These are phyloP conservation scores for Blennius ocellaris DNA, from an alignment of 2,113 vertebrate species.

Conservation along the genomic window DNA sequence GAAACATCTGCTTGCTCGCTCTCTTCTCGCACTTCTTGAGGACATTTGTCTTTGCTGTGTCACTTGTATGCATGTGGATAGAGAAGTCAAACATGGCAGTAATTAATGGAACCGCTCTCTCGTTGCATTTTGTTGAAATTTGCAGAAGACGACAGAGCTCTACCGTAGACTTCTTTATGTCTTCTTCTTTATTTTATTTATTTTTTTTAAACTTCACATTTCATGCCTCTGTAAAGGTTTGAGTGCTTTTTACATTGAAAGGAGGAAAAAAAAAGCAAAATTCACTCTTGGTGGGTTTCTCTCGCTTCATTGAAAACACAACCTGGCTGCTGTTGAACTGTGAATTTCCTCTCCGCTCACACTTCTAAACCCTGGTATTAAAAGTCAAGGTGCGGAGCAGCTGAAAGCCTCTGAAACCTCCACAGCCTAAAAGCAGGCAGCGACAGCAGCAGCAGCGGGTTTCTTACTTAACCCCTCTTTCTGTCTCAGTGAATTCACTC, in stretches of 20 bases:
- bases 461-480: conserved; percentile 31
- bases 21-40: too few species aligned
- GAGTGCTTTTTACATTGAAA: too few species aligned
- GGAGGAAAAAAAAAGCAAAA: too few species aligned
- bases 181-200: not conserved
- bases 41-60: too few species aligned
- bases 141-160: not conserved
- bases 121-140: not conserved
- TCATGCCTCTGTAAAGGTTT: too few species aligned
- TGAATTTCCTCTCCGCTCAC: conserved; percentile 2
- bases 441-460: conserved; percentile 6
- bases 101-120: not conserved
- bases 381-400: conserved; percentile 81
- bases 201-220: too few species aligned
- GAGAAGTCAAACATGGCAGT: too few species aligned
- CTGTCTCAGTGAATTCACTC: conserved; percentile 11
- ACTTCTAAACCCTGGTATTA: not conserved
- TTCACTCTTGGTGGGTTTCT: not conserved
- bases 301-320: conserved; percentile 18
- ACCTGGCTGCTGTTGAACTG: not conserved
- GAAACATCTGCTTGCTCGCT: too few species aligned
- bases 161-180: not conserved
- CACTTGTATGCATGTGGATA: too few species aligned
- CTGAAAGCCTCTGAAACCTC: conserved; percentile 57
- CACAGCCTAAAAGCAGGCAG: conserved; percentile 21